A percentile compares a stretch with the other conserved stretches of the same genome.
phyloP scores from a whole-genome alignment of 2,797 vertebrate species.

The Oryzias dopingdopingensis region DNA sequence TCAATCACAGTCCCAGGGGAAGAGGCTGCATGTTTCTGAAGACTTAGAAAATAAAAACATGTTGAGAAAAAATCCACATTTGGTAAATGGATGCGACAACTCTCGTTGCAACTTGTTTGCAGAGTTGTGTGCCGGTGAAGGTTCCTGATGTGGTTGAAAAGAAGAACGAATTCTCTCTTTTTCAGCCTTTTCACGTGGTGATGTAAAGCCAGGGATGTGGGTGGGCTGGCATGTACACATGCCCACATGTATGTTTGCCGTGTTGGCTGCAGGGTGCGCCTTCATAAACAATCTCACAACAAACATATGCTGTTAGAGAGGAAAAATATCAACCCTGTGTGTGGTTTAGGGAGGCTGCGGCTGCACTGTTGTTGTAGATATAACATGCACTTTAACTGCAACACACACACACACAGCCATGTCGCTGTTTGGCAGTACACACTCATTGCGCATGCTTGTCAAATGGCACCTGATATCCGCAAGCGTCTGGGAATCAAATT shows the following conservation, averaged over 20 bases:
- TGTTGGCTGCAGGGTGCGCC: slow-evolving; percentile 60
- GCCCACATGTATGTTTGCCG: slow-evolving; percentile 46
- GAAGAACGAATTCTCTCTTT: slow-evolving; percentile 31
- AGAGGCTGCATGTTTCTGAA: slow-evolving; percentile 56
- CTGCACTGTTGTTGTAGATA: slow-evolving; percentile 44
- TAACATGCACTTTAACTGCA: slow-evolving; percentile 39
- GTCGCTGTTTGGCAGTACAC: slow-evolving; percentile 56
- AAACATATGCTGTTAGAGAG: slow-evolving; percentile 47
- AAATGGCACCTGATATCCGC: slow-evolving; percentile 78
- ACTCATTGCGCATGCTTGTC: slow-evolving; percentile 71
- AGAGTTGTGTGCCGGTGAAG: slow-evolving; percentile 41
- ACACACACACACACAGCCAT: slow-evolving; percentile 18
- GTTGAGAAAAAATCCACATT: slow-evolving; percentile 70
- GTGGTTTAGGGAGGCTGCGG: slow-evolving; percentile 49
- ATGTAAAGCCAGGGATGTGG: slow-evolving; percentile 45
- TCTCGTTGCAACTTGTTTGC: slow-evolving; percentile 60
- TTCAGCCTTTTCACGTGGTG: slow-evolving; percentile 28
- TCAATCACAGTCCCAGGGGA: slow-evolving; percentile 70
- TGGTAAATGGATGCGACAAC: slow-evolving; percentile 63
- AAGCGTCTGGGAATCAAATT: slow-evolving; percentile 92
- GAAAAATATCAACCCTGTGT: slow-evolving; percentile 43
- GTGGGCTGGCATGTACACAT: slow-evolving; percentile 58
- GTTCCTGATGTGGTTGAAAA: slow-evolving; percentile 64
- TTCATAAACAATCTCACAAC: slow-evolving; percentile 52
- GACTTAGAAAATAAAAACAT: slow-evolving; percentile 68